Base-by-base conservation (phyloP, 2,113 vertebrate genomes). In the Acrocephalus kingi region DNA sequence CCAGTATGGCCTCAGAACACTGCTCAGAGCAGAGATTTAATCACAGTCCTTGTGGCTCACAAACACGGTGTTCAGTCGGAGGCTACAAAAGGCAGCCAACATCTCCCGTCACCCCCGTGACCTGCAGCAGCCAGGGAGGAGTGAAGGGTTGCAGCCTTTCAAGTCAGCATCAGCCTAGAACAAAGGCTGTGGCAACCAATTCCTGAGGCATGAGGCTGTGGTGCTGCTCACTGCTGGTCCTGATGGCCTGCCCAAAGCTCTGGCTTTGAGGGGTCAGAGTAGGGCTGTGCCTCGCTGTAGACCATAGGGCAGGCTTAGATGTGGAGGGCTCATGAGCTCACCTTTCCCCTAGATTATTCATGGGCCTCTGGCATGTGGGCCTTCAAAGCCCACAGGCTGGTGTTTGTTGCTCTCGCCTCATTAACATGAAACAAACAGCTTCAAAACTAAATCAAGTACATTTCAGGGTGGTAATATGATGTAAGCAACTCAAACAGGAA, bases 11-110 rank as follows among this genome's bases (percentile, higher is more conserved):
- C 77, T 95, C 86, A 89, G 79, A 96, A 92, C 55, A 48, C 63
- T 86, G 54, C 79, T 93, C 51, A 82, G 91, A 84, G 45, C 51
- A 82, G 93, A 89, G 93, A 95, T 96, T 51, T 85, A 94, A 95
- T 95, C 94, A 66, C 35, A 58, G 75, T 76, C 71, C 74, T 87
- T 56, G 68, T 69, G 78, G 87, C 67, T 91, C n/a, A 56, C 72
- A 88, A 86, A 63, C 59, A 63, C 18, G 11, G 31, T 46, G 33
- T 23, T 95, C 68, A 84, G 1, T 27, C 3, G 7, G 62, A 89
- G 48, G 51, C 87, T 78, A 46, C 79, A 72, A 88, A 74, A 90
- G 76, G 61, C 82, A 83, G 68, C 77, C 72, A 67, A 54, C 2
- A 0, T 77, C 71, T 84, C 41, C 68, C 61, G 61, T 80, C 63